These are phyloP conservation scores for Serrognathus titanus DNA, from an alignment of 2,888 invertebrate genomes.

Conservation along the genomic window DNA sequence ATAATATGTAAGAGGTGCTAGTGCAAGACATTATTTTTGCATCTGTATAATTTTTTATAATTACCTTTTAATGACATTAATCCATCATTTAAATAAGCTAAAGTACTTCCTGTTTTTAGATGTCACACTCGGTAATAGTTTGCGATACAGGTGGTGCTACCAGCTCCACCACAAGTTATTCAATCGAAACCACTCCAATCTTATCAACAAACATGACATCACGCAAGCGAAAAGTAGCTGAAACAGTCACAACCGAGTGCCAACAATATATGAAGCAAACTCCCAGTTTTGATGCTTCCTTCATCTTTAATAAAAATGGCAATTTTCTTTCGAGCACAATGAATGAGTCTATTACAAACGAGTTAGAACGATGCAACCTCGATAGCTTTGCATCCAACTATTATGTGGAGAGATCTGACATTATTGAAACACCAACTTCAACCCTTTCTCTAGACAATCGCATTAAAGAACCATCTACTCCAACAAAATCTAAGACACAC, in stretches of 20 bases:
- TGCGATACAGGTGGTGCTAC: not conserved
- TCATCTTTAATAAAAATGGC: conserved; percentile 1
- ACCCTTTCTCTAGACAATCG: not conserved
- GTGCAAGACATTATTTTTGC: no score
- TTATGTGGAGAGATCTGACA: conserved; percentile 18
- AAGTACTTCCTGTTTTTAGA: no score
- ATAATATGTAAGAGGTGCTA: no score
- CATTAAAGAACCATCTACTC: not conserved
- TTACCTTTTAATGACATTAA: no score
- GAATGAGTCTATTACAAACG: conserved; percentile 38
- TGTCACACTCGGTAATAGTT: no score
- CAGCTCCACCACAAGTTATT: not conserved
- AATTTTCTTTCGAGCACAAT: conserved; percentile 35
- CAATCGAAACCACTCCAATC: conserved; percentile 15
- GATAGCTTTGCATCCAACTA: conserved; percentile 21
- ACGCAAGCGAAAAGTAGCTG: conserved; percentile 35
- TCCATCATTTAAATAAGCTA: no score
- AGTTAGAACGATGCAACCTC: conserved; percentile 36
- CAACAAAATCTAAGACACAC: not conserved
- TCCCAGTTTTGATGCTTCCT: conserved; percentile 6
- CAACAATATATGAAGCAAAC: not conserved
- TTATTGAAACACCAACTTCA: not conserved
- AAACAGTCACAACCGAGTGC: conserved; percentile 12
- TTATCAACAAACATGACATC: conserved; percentile 14
- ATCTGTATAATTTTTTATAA: no score